Evolutionary conservation across 2,797 vertebrate species (phyloP), one percentile per base, ranked within the genome.

Genomic region (Rhinophrynus dorsalis): DNA sequence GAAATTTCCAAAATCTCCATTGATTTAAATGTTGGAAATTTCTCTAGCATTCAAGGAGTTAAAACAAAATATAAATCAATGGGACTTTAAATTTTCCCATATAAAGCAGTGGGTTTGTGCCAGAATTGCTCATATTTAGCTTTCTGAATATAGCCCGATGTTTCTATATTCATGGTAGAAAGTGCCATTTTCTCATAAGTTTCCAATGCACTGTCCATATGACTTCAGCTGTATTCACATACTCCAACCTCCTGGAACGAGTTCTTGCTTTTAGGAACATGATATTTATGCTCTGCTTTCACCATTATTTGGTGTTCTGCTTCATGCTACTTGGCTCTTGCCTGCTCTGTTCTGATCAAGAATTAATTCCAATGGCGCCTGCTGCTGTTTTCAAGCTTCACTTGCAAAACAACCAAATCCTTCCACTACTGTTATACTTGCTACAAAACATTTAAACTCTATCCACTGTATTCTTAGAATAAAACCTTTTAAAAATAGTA

Each of bases 131-230:
- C n/a, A n/a, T n/a, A n/a, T n/a, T n/a, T n/a, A n/a, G n/a, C n/a
- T n/a, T n/a, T n/a, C n/a, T n/a, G n/a, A n/a, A n/a, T n/a, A n/a
- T n/a, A n/a, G n/a, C n/a, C n/a, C n/a, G n/a, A n/a, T n/a, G n/a
- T 30, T 51, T 50, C 26, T 42, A 35, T 13, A 17, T 47, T 65
- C 81, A 76, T 75, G 78, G 83, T 54, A 77, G 77, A 85, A 80
- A 44, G 66, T 74, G 82, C 76, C 77, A 73, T 81, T 88, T 77
- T 76, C 74, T 79, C 56, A 75, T 76, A 45, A 45, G 17, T 66
- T 21, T 32, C 51, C 70, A 67, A 66, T 73, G 62, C 30, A 35
- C 21, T 72, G 60, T 52, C 69, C 70, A 73, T 73, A 67, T 66
- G 62, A 60, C 55, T 73, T 65, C 54, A 64, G 61, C 61, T 65